Evolutionary conservation across 2,797 vertebrate species (phyloP), one percentile per base, ranked within the genome.

Genomic region (Coregonus ussuriensis): DNA sequence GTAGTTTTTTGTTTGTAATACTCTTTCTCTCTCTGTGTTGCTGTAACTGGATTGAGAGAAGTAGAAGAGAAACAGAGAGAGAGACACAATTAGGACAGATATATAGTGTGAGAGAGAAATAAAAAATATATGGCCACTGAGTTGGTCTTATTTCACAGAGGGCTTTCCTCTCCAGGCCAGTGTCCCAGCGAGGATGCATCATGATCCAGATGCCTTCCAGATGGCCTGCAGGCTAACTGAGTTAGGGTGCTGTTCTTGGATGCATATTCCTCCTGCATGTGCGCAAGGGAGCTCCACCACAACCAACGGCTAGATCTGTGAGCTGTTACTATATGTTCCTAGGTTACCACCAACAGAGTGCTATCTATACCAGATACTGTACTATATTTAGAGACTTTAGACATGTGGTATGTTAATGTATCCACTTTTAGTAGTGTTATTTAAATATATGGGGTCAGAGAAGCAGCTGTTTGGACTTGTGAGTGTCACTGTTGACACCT

Each of bases 201-300:
- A 7, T 52, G 72, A 70, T 33, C 68, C n/a, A 71, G 71, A 74
- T 72, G 79, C 71, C 65, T 70, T 74, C 70, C 71, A 80, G 79
- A 80, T 72, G 74, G 69, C 63, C 63, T 63, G 35, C 51, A 66
- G 37, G 63, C 53, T 80, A 80, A 76, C 74, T 80, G 79, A 74
- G 79, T 80, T 80, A 80, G 65, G n/a, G 53, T 59, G 63, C 79
- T 80, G 76, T 80, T 80, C 74, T 62, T 15, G 65, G 79, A 76
- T 15, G 21, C 63, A 62, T 74, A 72, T 76, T 73, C 73, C 35
- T 68, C 59, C 54, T 33, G 63, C 65, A 59, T 66, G 51, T 53
- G 47, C 73, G 29, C 77, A 51, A 51, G 37, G 67, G 66, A 67
- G 41, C 71, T 14, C 56, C 47, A 53, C n/a, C 25, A 67, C 71